A percentile compares a stretch with the other conserved stretches of the same genome.
phyloP scores from a whole-genome alignment of 2,888 invertebrate genomes.

The Meiosimyza platycephala region DNA sequence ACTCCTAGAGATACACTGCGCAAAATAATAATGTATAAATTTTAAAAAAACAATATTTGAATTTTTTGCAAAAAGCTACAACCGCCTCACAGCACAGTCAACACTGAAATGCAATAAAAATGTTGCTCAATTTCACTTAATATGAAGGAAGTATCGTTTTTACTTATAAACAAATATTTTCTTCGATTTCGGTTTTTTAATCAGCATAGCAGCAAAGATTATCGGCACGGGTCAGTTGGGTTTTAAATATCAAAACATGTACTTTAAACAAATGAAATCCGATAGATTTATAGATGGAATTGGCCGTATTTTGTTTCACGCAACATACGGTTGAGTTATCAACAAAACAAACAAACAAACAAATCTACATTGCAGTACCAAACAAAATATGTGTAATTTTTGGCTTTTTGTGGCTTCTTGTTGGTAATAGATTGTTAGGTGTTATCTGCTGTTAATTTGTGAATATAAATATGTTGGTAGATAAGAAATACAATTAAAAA shows the following conservation, averaged over 20 bases:
- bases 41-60: not conserved
- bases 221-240: constrained; percentile 8
- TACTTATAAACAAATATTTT: not conserved
- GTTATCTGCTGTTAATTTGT: not conserved
- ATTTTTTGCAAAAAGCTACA: not conserved
- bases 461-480: not conserved
- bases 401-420: not conserved
- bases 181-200: not conserved
- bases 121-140: not conserved
- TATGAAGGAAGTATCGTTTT: not conserved
- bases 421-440: not conserved
- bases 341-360: not conserved
- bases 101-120: constrained; percentile 28
- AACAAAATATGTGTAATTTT: not conserved
- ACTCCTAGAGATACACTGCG: constrained; percentile 29
- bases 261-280: not conserved
- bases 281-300: not conserved
- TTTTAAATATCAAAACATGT: too few relatives aligned
- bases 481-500: not conserved
- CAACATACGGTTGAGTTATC: not conserved
- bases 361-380: too few relatives aligned
- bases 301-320: not conserved
- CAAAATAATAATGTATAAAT: constrained; percentile 38
- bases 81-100: constrained; percentile 23
- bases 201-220: constrained; percentile 1